Base-by-base conservation (phyloP, 2,888 invertebrate species). In the Nymphalis urticae region DNA sequence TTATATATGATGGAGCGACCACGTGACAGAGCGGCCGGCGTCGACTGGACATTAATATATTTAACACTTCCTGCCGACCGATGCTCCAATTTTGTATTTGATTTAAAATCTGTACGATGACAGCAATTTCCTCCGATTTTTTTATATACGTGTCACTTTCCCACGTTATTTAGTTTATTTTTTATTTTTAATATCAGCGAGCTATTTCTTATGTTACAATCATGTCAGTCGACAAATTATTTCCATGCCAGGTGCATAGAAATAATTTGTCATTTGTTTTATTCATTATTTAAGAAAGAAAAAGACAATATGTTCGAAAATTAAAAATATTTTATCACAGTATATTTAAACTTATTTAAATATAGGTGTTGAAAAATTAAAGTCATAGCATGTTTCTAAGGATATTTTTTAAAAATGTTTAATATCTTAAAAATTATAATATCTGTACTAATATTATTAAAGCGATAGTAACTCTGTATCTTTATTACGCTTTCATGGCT, bases 21-120 rank as follows among this genome's bases (percentile, higher is more conserved):
- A 70, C 79, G 69, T 80, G 80, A 85, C 83, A 84, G 80, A 82
- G 79, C 75, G 77, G 78, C 36, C 58, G 58, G 80, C 78, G 80
- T 83, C 82, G 80, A 78, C 79, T 80, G 79, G 85, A 86, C 85
- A 83, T 82, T 85, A 86, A 87, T 87, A 88, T 85, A 89, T 90
- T 89, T 82, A 84, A 85, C 84, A 85, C 86, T 87, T 90, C 90
- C 90, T 84, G 88, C 80, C 86, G 88, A 89, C 90, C 87, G 89
- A 88, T 87, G 89, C 87, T 87, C 90, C 88, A 92, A 90, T 92
- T 92, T 88, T 88, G 85, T 86, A 84, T 91, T 88, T 91, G 89
- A 92, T 92, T 89, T 90, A 91, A 86, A 85, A 81, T 80, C 83
- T 77, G 77, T 78, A 77, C 81, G 90, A 71, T 86, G 91, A 91